Evolutionary conservation across 2,113 vertebrate species (phyloP).

Genomic region (Malurus elegans): DNA sequence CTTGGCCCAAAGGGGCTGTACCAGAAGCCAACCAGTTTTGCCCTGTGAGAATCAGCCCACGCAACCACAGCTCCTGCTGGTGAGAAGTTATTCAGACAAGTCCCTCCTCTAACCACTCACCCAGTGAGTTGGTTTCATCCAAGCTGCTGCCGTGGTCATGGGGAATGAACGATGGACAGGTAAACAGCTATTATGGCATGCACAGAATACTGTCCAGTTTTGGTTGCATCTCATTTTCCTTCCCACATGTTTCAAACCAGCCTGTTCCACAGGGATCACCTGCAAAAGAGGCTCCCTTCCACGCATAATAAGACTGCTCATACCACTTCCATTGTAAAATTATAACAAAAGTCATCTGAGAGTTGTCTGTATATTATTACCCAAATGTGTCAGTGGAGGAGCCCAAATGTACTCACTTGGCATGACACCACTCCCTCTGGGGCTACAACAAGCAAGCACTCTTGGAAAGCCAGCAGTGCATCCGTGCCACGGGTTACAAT

Average conservation of each 20-base stretch:
- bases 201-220: not conserved
- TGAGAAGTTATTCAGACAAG: not conserved
- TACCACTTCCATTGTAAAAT: not conserved
- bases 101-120: not conserved
- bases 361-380: not conserved
- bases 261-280: not conserved
- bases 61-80: not conserved
- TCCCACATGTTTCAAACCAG: not conserved
- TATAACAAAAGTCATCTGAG: not conserved
- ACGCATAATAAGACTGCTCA: rapidly evolving
- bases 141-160: not conserved
- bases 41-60: not conserved
- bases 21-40: not conserved
- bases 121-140: not conserved
- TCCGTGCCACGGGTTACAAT: not conserved
- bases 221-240: not conserved
- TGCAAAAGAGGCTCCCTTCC: not conserved
- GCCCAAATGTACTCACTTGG: rapidly evolving
- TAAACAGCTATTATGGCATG: not conserved
- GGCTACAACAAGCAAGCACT: rapidly evolving
- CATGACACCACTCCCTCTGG: not conserved
- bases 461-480: not conserved
- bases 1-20: not conserved
- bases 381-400: not conserved
- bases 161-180: not conserved